Evolutionary conservation across 2,113 vertebrate genomes (phyloP).

Genomic region (Nettapus auritus): DNA sequence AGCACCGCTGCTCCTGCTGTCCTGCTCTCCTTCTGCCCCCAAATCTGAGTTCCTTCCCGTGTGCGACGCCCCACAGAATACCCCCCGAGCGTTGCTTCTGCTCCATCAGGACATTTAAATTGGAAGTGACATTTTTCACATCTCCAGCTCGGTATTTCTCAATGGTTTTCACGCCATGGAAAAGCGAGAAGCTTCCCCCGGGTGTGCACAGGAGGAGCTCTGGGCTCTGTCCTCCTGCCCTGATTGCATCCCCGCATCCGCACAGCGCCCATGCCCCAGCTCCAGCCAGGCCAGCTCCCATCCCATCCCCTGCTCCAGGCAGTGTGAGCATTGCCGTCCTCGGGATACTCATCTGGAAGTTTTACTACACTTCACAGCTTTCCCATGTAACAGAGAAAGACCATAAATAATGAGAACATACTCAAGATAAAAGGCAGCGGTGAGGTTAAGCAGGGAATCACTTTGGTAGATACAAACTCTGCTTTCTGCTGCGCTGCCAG

Average conservation of each 20-base stretch:
- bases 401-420: fast-evolving
- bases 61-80: neutral
- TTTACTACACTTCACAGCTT: neutral
- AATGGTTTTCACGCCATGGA: neutral
- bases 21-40: neutral
- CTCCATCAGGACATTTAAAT: neutral
- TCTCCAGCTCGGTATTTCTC: neutral
- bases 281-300: neutral
- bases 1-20: neutral
- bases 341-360: neutral
- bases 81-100: fast-evolving
- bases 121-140: neutral
- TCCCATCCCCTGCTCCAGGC: fast-evolving
- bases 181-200: neutral
- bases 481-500: neutral
- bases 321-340: neutral
- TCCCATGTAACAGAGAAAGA: neutral
- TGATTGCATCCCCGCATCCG: neutral
- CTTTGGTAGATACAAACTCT: neutral
- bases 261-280: fast-evolving
- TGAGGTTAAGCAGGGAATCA: neutral
- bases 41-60: fast-evolving
- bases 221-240: too few relatives aligned
- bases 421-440: neutral
- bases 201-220: fast-evolving